Evolutionary conservation across 2,113 vertebrate genomes (phyloP), one percentile per base, ranked within the genome.

Genomic region (Glareola pratincola): DNA sequence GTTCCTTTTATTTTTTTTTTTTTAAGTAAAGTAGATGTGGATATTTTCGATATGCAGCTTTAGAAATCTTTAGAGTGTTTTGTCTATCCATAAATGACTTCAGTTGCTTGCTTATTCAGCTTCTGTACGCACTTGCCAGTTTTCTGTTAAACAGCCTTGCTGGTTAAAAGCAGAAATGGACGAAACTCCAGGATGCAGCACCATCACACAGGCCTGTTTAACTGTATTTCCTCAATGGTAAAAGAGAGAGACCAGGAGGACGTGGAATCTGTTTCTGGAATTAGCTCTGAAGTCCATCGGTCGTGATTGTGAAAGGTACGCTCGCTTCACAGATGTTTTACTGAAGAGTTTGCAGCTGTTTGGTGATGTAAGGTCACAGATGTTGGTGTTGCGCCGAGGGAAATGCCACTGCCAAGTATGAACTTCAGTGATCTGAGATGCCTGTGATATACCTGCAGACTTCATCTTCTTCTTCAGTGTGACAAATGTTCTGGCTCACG

Each of bases 321-420:
- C n/a, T 94, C 5, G 4, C 39, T 72, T 24, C 60, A 5, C 93
- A 93, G 89, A 93, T 96, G 92, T 90, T 85, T n/a, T 23, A 9
- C 74, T 88, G 90, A 57, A 39, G 83, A 91, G 66, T 0, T 21
- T 95, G 86, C 94, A 93, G 93, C 92, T 94, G 94, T 39, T 91
- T 14, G 74, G 57, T 82, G 80, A 74, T 86, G 57, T 94, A 90
- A 94, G 92, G 93, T 82, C 77, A 30, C 87, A 90, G 93, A 64
- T 87, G 87, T 18, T 88, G 93, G 37, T 41, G 93, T 27, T 63
- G 72, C 1, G 4, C 83, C 66, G 82, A 53, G 71, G 72, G 59
- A 57, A n/a, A 3, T 30, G 68, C 76, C 91, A 68, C 80, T 94
- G 94, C 89, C 84, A 76, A 23, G 53, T 21, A 37, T n/a, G 69